Evolutionary conservation across 2,797 vertebrate species (phyloP).

Genomic region (Pseudochirops corinnae): DNA sequence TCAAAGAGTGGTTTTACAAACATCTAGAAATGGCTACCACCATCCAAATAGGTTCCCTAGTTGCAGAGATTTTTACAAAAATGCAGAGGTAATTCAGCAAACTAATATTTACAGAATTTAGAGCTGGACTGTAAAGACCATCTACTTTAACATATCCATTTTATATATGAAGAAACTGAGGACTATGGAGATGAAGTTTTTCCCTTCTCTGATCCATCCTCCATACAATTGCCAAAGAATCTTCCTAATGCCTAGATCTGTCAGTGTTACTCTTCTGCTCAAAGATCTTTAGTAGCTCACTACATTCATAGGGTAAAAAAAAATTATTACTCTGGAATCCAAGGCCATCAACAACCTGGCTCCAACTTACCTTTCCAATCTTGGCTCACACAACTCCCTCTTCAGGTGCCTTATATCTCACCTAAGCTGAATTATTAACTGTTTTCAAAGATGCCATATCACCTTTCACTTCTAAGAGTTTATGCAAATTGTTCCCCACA

Average conservation of each 20-base stretch:
- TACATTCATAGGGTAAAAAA: background rate
- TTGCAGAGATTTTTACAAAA: slow-evolving; percentile 27
- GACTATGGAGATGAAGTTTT: no score
- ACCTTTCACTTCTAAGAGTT: background rate
- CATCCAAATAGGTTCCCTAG: background rate
- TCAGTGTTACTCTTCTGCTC: background rate
- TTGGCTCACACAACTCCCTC: background rate
- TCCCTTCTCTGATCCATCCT: no score
- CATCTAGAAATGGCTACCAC: slow-evolving; percentile 17
- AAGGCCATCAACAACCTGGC: background rate
- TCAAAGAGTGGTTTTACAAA: background rate
- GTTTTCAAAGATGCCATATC: background rate
- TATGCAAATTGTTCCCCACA: background rate
- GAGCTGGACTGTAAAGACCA: no score
- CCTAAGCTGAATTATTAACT: background rate
- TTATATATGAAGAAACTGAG: no score
- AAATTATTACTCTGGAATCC: background rate
- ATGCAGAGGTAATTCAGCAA: background rate
- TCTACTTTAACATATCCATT: no score
- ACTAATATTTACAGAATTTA: no score
- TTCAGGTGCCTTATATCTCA: background rate
- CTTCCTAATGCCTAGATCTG: background rate
- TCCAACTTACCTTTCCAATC: background rate
- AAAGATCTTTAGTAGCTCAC: background rate
- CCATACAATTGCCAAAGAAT: background rate